Evolutionary conservation across 2,113 vertebrate genomes (phyloP).

Genomic region (Micronycteris hirsuta): DNA sequence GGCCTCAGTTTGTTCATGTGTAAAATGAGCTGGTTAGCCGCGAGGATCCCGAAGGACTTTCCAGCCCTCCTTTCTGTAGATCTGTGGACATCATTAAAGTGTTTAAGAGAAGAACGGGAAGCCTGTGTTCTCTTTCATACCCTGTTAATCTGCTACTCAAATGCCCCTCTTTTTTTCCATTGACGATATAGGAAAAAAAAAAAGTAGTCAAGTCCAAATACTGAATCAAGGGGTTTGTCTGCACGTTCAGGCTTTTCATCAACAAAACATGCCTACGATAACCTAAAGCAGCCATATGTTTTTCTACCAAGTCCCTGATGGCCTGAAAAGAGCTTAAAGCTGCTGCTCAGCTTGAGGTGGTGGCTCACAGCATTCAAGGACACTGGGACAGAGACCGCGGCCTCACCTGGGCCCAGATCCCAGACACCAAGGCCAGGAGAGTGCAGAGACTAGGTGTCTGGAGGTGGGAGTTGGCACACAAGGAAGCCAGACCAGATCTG

Average conservation of each 20-base stretch:
- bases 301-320: neutral
- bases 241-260: neutral
- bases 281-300: neutral
- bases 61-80: neutral
- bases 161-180: neutral
- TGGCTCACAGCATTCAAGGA: neutral
- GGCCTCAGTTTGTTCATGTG: conserved; percentile 12
- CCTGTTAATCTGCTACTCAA: conserved; percentile 27
- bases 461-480: neutral
- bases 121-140: conserved; percentile 20
- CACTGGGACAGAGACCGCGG: rapidly evolving
- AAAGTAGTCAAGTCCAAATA: neutral
- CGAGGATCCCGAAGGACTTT: neutral
- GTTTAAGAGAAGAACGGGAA: conserved; percentile 21
- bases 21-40: conserved; percentile 53
- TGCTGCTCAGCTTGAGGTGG: neutral
- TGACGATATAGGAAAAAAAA: neutral
- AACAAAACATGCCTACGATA: neutral
- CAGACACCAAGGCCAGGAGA: too few relatives aligned
- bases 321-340: neutral
- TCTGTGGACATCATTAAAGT: neutral
- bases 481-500: neutral
- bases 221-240: conserved; percentile 21
- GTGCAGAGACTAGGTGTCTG: neutral
- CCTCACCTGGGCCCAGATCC: neutral